Conservation (phyloP, 1,140 invertebrate species). For the Pseudomyrmex dendroicus region DNA sequence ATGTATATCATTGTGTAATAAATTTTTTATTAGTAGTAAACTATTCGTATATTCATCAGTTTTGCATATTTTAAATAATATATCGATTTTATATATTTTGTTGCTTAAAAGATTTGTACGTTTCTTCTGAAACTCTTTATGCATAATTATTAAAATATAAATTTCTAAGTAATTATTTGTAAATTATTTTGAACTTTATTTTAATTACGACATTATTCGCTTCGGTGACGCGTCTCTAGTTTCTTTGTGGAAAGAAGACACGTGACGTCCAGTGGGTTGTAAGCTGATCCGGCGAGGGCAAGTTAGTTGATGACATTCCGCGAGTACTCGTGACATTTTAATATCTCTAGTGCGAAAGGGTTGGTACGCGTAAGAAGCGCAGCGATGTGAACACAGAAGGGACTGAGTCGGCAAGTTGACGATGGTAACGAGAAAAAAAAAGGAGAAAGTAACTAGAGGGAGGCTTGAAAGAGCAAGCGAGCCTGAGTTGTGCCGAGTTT, state of each 20-base stretch:
- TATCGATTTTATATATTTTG: neutral
- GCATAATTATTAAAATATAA: constrained; percentile 3
- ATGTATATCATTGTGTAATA: neutral
- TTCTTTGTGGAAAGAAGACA: constrained; percentile 33
- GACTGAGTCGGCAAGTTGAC: constrained; percentile 43
- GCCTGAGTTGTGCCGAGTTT: constrained; percentile 62
- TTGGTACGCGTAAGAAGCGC: constrained; percentile 33
- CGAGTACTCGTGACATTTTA: constrained; percentile 58
- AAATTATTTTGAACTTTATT: constrained; percentile 23
- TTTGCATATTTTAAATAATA: no score
- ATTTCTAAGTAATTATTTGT: constrained; percentile 4
- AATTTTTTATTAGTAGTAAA: no score
- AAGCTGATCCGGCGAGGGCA: constrained; percentile 13
- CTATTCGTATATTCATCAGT: no score
- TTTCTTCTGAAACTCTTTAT: neutral
- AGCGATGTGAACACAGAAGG: constrained; percentile 63
- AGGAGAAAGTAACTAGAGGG: constrained; percentile 63
- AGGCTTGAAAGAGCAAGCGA: constrained; percentile 68
- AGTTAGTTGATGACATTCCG: constrained; percentile 34
- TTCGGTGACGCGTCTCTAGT: constrained; percentile 7
- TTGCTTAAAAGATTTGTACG: neutral
- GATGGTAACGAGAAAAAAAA: constrained; percentile 18
- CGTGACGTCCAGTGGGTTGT: constrained; percentile 7
- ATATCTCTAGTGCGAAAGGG: constrained; percentile 51
- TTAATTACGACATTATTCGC: constrained; percentile 12